Evolutionary conservation across 2,888 invertebrate species (phyloP), one percentile per base, ranked within the genome.

Genomic region (Schrankia costaestrigalis): DNA sequence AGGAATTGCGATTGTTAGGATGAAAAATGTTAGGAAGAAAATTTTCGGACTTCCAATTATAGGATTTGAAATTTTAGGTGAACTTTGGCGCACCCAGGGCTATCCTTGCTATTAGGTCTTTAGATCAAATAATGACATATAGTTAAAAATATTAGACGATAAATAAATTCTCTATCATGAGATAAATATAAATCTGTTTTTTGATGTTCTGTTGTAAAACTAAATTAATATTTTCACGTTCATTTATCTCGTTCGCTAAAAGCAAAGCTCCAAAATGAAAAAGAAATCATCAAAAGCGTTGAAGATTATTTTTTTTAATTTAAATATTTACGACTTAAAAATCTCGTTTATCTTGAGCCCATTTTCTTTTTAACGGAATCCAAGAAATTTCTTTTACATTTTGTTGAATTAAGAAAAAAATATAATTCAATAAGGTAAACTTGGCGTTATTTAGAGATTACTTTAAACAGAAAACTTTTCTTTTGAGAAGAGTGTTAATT

Each of bases 391-490:
- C 7, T 22, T 31, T 14, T n/a, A 34, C 37, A 36, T 27, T 50
- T 46, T 46, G 38, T 35, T 26, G 50, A 27, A 38, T 50, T 50
- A 50, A 19, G 30, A 34, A 46, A 37, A 32, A 33, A 44, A 37
- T 22, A 39, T 33, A 38, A 40, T 34, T 39, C 28, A 38, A 50
- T 38, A 50, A 54, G 22, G 33, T 35, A 41, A 35, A 33, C 41
- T 30, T 19, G 18, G 25, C 25, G 14, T 31, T 27, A 32, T 53
- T 53, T 33, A 31, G 34, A 40, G 10, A 11, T 26, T 30, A 19
- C 26, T 26, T 23, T 22, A 22, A 21, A 32, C 11, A 33, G 22
- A 31, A 31, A 18, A 27, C 9, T 30, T 24, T 31, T 24, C 10
- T 26, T 21, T 27, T 27, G 7, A 21, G 11, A 17, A 15, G 15